phyloP scores from a whole-genome alignment of 2,888 invertebrate species.

The Mythimna vitellina region DNA sequence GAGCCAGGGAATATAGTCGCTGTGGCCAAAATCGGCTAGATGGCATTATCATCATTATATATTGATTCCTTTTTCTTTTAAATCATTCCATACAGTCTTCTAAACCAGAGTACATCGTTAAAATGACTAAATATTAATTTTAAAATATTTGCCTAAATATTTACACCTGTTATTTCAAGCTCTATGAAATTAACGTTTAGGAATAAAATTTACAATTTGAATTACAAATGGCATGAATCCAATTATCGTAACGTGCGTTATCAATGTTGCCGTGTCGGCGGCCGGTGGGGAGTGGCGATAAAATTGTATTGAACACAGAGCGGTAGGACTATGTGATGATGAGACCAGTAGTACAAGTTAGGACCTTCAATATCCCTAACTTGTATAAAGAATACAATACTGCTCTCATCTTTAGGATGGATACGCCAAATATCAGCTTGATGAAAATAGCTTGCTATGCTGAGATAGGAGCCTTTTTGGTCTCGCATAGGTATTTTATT shows the following conservation, averaged over 20 bases:
- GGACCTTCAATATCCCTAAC: background rate
- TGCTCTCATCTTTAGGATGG: no score
- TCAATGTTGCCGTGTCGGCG: conserved; percentile 43
- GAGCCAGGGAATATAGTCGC: no score
- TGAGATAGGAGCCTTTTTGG: no score
- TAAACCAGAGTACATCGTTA: no score
- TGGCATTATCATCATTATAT: no score
- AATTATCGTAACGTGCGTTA: conserved; percentile 54
- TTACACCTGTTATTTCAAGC: conserved; percentile 22
- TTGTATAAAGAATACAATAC: no score
- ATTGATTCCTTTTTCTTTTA: no score
- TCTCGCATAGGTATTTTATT: no score
- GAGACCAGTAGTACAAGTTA: conserved; percentile 13
- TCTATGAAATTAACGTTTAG: conserved; percentile 38
- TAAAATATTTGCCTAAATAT: conserved; percentile 11
- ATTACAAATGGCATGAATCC: conserved; percentile 55
- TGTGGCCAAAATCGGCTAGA: no score
- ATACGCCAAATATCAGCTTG: no score
- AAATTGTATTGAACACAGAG: conserved; percentile 38
- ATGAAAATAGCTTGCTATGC: no score
- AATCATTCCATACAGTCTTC: no score
- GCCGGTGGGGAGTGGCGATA: conserved; percentile 26
- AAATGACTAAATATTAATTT: background rate
- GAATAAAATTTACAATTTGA: conserved; percentile 56
- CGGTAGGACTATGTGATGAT: background rate